These are phyloP conservation scores for Sebastolobus alascanus DNA, from an alignment of 2,797 vertebrate genomes.

Conservation along the genomic window DNA sequence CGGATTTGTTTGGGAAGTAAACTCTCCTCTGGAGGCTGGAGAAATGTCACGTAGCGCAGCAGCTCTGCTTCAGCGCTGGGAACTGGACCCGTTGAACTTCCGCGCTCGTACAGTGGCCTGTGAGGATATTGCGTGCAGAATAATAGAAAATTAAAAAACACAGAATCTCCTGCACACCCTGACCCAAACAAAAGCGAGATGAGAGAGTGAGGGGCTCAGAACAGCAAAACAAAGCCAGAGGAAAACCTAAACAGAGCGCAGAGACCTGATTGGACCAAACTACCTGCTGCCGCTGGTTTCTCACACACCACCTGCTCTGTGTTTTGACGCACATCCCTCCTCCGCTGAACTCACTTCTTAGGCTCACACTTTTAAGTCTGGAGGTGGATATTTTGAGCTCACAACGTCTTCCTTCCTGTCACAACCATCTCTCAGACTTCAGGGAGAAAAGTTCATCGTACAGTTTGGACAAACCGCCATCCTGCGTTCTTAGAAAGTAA, in stretches of 20 bases:
- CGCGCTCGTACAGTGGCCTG: conserved; percentile 7
- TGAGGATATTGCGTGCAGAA: conserved; percentile 54
- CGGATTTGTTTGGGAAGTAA: background rate
- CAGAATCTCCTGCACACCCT: conserved; percentile 20
- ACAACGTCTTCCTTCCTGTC: conserved; percentile 66
- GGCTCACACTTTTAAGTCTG: conserved; percentile 30
- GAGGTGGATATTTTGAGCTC: conserved; percentile 46
- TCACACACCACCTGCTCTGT: conserved; percentile 65
- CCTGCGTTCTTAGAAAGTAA: conserved; percentile 41
- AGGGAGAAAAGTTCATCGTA: conserved; percentile 34
- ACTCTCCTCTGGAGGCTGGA: background rate
- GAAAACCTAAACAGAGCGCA: conserved; percentile 22
- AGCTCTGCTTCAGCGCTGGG: conserved; percentile 15
- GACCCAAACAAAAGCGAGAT: conserved; percentile 40
- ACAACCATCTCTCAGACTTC: conserved; percentile 10
- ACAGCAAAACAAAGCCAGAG: conserved; percentile 25
- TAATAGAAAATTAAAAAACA: conserved; percentile 33
- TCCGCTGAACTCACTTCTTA: conserved; percentile 23
- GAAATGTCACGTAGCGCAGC: conserved; percentile 37
- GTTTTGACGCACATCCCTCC: conserved; percentile 76
- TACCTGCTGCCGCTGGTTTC: conserved; percentile 12
- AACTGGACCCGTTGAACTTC: conserved; percentile 58
- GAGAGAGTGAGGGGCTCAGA: conserved; percentile 20
- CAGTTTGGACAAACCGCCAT: conserved; percentile 26
- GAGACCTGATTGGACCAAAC: conserved; percentile 29